phyloP scores from a whole-genome alignment of 2,797 vertebrate species.

The Nannoperca obscura region DNA sequence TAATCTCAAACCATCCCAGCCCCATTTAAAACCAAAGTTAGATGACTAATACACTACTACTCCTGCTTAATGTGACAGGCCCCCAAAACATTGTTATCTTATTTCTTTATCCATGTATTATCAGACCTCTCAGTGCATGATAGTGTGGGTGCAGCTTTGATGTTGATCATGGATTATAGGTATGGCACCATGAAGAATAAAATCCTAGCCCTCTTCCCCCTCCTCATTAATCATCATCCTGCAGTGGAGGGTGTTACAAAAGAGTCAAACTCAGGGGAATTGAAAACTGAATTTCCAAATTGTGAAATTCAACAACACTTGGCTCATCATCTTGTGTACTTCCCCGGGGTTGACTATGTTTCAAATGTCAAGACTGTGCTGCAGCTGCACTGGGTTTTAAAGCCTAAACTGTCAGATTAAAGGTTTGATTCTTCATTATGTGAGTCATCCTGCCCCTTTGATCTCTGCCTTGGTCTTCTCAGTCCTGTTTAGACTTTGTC shows the following conservation, averaged over 20 bases:
- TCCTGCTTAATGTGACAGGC: not conserved
- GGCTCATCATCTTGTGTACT: slow-evolving; percentile 51
- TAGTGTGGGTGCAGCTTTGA: slow-evolving; percentile 19
- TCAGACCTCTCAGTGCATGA: slow-evolving; percentile 4
- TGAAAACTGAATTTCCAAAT: slow-evolving; percentile 68
- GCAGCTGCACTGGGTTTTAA: slow-evolving; percentile 26
- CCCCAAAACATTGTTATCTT: not conserved
- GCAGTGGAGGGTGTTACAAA: slow-evolving; percentile 35
- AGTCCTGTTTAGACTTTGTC: not conserved
- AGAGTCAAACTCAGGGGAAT: slow-evolving; percentile 37
- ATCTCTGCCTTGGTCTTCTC: not conserved
- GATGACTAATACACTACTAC: not conserved
- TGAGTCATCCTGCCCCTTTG: slow-evolving; percentile 9
- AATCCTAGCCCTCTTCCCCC: slow-evolving; percentile 14
- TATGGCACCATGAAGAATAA: slow-evolving; percentile 13
- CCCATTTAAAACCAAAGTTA: slow-evolving; percentile 16
- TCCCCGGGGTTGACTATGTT: slow-evolving; percentile 47
- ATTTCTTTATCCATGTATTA: slow-evolving; percentile 17
- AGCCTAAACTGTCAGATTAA: slow-evolving; percentile 18
- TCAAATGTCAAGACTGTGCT: slow-evolving; percentile 43
- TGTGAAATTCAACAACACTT: slow-evolving; percentile 63
- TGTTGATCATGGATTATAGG: slow-evolving; percentile 14
- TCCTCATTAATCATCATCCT: slow-evolving; percentile 52
- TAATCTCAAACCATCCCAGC: slow-evolving; percentile 2
- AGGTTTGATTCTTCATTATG: slow-evolving; percentile 6